Evolutionary conservation across 2,888 invertebrate species (phyloP).

Genomic region (Eurytoma californica): DNA sequence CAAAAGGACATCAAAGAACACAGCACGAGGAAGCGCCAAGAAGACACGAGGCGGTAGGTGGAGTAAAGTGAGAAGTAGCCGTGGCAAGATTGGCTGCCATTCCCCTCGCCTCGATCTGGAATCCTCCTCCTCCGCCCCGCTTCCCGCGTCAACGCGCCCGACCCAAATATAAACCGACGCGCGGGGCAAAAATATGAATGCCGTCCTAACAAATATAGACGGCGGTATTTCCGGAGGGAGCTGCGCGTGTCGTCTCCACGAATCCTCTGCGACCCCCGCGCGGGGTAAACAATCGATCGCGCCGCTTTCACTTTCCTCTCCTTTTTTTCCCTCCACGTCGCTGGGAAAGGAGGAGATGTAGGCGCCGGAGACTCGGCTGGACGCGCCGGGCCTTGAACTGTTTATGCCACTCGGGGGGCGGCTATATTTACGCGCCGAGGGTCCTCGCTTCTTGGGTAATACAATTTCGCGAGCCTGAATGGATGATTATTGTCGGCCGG

Average conservation of each 20-base stretch:
- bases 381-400: conserved; percentile 8
- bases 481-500: background rate
- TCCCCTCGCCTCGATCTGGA: conserved; percentile 19
- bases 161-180: conserved; percentile 69
- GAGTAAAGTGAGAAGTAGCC: background rate
- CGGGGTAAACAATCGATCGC: conserved; percentile 31
- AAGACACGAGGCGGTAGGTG: background rate
- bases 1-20: background rate
- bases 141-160: conserved; percentile 56
- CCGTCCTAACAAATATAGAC: conserved; percentile 72
- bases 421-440: too few relatives aligned
- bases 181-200: conserved; percentile 70
- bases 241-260: background rate
- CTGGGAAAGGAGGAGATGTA: background rate
- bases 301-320: background rate
- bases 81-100: background rate
- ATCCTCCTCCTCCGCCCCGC: conserved; percentile 24
- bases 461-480: background rate
- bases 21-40: conserved; percentile 18
- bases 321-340: background rate
- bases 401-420: conserved; percentile 2
- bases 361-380: background rate
- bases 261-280: background rate
- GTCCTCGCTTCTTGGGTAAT: background rate
- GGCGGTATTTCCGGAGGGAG: conserved; percentile 69